phyloP scores from a whole-genome alignment of 2,113 vertebrate genomes.

The Vulpes ferrilata region DNA sequence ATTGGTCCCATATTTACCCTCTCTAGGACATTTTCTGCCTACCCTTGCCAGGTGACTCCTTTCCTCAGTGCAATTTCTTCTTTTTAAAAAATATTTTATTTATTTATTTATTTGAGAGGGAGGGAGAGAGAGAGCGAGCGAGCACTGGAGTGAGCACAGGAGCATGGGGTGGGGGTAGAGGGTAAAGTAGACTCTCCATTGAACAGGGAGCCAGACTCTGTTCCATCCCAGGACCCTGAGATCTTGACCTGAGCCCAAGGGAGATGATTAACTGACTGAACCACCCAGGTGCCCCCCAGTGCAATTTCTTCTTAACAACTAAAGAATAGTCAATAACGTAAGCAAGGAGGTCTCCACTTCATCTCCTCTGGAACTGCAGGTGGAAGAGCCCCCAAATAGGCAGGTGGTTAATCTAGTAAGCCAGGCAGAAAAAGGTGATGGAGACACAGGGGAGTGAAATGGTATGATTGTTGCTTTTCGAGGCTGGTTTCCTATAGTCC shows the following conservation, averaged over 20 bases:
- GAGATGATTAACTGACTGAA: background rate
- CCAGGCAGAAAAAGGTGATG: background rate
- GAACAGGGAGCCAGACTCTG: background rate
- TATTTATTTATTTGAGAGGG: background rate
- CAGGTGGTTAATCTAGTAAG: background rate
- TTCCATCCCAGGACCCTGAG: background rate
- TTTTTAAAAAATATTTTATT: background rate
- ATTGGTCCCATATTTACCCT: background rate
- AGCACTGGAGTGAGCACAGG: background rate
- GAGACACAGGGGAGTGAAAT: background rate
- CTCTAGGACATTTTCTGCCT: background rate
- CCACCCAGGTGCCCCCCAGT: too few species aligned
- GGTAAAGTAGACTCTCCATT: background rate
- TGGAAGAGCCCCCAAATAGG: too few species aligned
- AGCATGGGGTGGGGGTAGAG: background rate
- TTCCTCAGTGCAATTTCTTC: background rate
- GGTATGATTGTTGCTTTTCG: background rate
- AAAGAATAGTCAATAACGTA: background rate
- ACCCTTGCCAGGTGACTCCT: background rate
- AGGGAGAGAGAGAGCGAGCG: background rate
- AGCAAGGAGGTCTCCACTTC: too few species aligned
- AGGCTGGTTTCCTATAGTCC: background rate
- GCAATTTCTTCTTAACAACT: background rate
- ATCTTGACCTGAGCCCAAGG: background rate
- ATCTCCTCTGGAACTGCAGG: background rate